phyloP scores from a whole-genome alignment of 1,140 invertebrate species.

The Caenorhabditis latens region DNA sequence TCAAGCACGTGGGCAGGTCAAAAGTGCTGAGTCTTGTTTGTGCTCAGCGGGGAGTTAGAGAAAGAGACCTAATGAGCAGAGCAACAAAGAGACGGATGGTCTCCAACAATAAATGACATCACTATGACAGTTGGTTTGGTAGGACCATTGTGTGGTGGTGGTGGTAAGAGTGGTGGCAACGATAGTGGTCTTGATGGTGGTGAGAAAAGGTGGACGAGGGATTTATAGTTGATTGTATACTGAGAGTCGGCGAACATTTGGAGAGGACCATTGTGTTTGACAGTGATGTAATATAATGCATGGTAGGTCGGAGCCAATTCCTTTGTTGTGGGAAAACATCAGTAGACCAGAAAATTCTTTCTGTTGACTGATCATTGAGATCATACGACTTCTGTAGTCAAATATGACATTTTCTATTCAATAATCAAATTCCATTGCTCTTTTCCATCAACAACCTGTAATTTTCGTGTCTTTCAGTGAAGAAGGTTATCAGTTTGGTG shows the following conservation, averaged over 20 bases:
- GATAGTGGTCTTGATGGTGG: not conserved
- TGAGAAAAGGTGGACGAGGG: not conserved
- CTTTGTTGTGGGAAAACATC: not conserved
- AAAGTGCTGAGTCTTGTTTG: conserved; percentile 30
- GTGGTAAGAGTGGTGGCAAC: not conserved
- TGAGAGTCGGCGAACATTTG: conserved; percentile 23
- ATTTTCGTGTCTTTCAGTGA: not conserved
- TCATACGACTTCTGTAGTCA: too few species aligned
- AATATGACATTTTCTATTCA: not conserved
- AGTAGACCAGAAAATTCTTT: not conserved
- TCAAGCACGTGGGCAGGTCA: conserved; percentile 48
- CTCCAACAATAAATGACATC: conserved; percentile 34
- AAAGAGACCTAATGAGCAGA: not conserved
- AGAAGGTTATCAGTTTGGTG: not conserved
- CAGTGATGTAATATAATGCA: conserved; percentile 8
- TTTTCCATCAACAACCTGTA: not conserved
- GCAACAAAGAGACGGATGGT: conserved; percentile 2
- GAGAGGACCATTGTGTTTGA: conserved; percentile 14
- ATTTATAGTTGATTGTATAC: not conserved
- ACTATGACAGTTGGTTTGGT: conserved; percentile 2
- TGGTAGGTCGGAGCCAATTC: not conserved
- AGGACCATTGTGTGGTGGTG: conserved; percentile 19
- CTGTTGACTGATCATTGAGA: too few species aligned
- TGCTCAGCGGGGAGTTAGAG: conserved; percentile 19
- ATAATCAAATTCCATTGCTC: not conserved